These are phyloP conservation scores for Bucco capensis DNA, from an alignment of 2,113 vertebrate species.

Conservation along the genomic window DNA sequence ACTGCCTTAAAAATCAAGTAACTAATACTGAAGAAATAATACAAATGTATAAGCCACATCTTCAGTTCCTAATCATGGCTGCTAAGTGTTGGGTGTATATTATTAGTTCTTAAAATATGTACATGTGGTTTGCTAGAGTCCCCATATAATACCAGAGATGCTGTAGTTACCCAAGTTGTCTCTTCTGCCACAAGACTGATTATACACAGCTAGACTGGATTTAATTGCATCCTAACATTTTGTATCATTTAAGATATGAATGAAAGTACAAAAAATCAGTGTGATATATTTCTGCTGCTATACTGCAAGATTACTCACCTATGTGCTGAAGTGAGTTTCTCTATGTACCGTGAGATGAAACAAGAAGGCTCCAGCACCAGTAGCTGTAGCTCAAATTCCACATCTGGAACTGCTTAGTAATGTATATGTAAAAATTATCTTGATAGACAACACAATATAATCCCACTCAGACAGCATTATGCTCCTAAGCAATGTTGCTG, in stretches of 20 bases:
- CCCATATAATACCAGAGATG: background rate
- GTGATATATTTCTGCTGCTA: background rate
- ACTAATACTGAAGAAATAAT: rapidly evolving
- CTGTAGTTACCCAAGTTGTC: background rate
- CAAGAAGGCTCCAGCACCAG: background rate
- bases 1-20: background rate
- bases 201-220: background rate
- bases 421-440: slow-evolving; percentile 46
- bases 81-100: background rate
- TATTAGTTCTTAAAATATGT: background rate
- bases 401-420: slow-evolving; percentile 51
- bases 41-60: background rate
- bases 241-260: background rate
- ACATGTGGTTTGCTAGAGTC: background rate
- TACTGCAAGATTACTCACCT: background rate
- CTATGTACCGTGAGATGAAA: background rate
- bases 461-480: background rate
- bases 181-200: background rate
- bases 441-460: slow-evolving; percentile 43
- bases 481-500: background rate
- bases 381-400: slow-evolving; percentile 6
- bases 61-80: background rate
- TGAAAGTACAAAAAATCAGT: background rate
- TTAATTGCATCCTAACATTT: background rate
- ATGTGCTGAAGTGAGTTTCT: background rate